Evolutionary conservation across 2,113 vertebrate genomes (phyloP), one percentile per base, ranked within the genome.

Genomic region (Eulemur rufifrons): DNA sequence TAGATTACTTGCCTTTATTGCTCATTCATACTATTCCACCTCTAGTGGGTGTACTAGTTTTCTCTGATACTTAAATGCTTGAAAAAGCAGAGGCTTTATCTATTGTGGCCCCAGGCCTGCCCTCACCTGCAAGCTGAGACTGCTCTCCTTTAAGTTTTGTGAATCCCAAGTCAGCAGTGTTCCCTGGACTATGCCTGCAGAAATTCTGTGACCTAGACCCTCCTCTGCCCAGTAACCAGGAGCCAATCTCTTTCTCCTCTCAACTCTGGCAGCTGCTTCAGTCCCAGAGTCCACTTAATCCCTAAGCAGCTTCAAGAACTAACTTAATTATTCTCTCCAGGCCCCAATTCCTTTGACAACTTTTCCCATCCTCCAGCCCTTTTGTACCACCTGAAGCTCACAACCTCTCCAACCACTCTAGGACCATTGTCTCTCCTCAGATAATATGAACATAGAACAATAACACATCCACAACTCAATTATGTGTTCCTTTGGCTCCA

Each of bases 111-210:
- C 63, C 66, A 52, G 8, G 52, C 21, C 20, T 39, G 86, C 2
- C 9, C 52, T 92, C 56, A 80, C 27, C 63, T 61, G 88, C 78
- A 92, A 68, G 63, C 17, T 74, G 42, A 88, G 10, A 68, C 13
- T 66, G 13, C 6, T 61, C 13, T 86, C 61, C 78, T 45, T 82
- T 52, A 92, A 94, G n/a, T 39, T 94, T 81, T 89, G 29, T 89
- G 78, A 96, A 37, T 86, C 37, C 42, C 78, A 96, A 89, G 66
- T 94, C 25, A 81, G 6, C 42, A 86, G 71, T 34, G n/a, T 71
- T 54, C 56, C 23, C 50, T 92, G 20, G 25, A n/a, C 39, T 21
- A 42, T 71, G 78, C 42, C 76, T 87, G 68, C 4, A 63, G 71
- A 85, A 81, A 89, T 66, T 86, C 37, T 61, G 50, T 89, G 42